Evolutionary conservation across 2,888 invertebrate species (phyloP), one percentile per base, ranked within the genome.

Genomic region (Oconnorella tubifera): DNA sequence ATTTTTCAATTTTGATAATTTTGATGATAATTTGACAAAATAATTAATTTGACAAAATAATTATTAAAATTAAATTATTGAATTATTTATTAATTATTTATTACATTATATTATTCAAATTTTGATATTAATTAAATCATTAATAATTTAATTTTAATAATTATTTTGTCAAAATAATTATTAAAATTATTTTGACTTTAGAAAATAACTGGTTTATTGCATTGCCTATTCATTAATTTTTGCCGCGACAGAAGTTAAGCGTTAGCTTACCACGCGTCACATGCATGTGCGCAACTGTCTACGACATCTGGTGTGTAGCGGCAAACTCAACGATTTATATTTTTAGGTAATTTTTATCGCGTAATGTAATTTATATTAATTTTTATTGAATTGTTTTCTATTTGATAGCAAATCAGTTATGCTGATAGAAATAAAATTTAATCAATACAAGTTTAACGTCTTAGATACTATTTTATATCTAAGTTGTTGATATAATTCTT

Each of bases 221-320:
- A 40, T 14, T 40, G 40, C 40, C 19, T 40, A 10, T 40, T 29
- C 10, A 25, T 51, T 19, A 6, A 25, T 51, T 19, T 51, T 51
- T 51, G 40, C 19, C n/a, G 40, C 69, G 70, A 60, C 66, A 78
- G 78, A 73, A 72, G 10, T 48, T 78, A n/a, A 67, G 63, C 23
- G 59, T 75, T 49, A 73, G 72, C 25, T 71, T 69, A 14, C 69
- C 71, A 1, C 74, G 74, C 3, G 76, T 83, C 28, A 81, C 82
- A 2, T 88, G 89, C 0, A 85, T 89, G 77, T 91, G 91, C 76
- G 87, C 89, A 19, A 88, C 92, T 1, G 89, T 71, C 29, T 71
- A 87, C 69, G 85, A 72, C 56, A 75, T 96, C 72, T 97, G 96
- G 96, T 87, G 94, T 72, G 95, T 94, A 0, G 95, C 96, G 83